Evolutionary conservation across 2,888 invertebrate species (phyloP).

Genomic region (Gordius sp.): DNA sequence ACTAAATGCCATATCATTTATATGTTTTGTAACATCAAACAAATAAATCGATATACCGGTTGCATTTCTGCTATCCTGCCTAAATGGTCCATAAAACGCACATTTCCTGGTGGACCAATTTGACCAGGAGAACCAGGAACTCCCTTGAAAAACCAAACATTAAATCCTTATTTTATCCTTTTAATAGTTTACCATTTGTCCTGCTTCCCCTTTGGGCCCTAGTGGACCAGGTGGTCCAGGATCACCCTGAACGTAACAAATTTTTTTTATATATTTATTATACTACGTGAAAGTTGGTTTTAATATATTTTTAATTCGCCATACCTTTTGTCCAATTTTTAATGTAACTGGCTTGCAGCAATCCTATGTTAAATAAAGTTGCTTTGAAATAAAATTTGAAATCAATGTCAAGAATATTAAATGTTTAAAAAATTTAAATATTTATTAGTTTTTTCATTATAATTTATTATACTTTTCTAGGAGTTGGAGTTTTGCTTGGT

Average conservation of each 20-base stretch:
- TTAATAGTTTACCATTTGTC: background rate
- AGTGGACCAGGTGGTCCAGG: background rate
- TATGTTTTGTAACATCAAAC: background rate
- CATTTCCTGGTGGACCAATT: background rate
- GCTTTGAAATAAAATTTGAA: too few species aligned
- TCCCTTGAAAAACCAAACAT: background rate
- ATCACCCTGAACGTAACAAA: background rate
- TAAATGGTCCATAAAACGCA: background rate
- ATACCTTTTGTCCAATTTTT: constrained; percentile 12
- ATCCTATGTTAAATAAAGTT: background rate
- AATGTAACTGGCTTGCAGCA: constrained; percentile 11
- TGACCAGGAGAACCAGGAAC: background rate
- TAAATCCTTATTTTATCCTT: background rate
- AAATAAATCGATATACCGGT: constrained; percentile 12
- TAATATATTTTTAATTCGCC: background rate
- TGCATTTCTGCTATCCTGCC: constrained; percentile 10
- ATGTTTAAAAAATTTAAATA: too few species aligned
- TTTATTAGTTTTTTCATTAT: too few species aligned
- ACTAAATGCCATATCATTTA: background rate
- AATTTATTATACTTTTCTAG: too few species aligned
- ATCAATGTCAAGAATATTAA: too few species aligned
- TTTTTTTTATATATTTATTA: background rate
- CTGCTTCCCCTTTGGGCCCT: background rate
- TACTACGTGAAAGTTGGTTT: background rate
- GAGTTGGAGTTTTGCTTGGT: too few species aligned